phyloP scores from a whole-genome alignment of 2,113 vertebrate genomes.

The Sigmodon hispidus region DNA sequence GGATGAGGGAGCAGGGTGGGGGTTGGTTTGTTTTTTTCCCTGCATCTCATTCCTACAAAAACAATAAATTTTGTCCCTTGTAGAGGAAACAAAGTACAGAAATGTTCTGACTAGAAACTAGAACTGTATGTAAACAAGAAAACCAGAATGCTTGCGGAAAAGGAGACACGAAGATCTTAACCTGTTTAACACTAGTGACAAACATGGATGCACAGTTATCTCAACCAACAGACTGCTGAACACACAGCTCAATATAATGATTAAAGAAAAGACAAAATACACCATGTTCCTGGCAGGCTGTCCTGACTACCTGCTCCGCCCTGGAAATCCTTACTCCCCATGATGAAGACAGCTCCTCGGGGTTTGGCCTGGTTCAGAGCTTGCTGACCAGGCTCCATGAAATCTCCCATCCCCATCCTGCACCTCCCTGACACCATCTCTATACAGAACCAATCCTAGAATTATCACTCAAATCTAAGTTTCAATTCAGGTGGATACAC shows the following conservation, averaged over 20 bases:
- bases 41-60: constrained; percentile 68
- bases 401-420: constrained; percentile 69
- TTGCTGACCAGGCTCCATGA: constrained; percentile 60
- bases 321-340: constrained; percentile 77
- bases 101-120: constrained; percentile 39
- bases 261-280: constrained; percentile 62
- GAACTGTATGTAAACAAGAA: constrained; percentile 67
- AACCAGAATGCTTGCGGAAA: constrained; percentile 74
- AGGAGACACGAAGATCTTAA: constrained; percentile 70
- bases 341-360: constrained; percentile 56
- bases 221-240: constrained; percentile 56
- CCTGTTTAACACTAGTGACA: constrained; percentile 64
- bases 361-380: constrained; percentile 64
- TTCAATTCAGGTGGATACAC: constrained; percentile 77
- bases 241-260: constrained; percentile 65
- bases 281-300: constrained; percentile 58
- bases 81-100: constrained; percentile 58
- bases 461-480: constrained; percentile 40
- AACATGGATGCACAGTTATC: constrained; percentile 61
- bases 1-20: not conserved
- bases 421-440: constrained; percentile 72
- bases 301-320: constrained; percentile 73
- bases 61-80: constrained; percentile 56
- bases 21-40: not conserved
- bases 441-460: constrained; percentile 69